These are phyloP conservation scores for Eospalax fontanierii DNA, from an alignment of 2,797 vertebrate genomes.

Conservation along the genomic window DNA sequence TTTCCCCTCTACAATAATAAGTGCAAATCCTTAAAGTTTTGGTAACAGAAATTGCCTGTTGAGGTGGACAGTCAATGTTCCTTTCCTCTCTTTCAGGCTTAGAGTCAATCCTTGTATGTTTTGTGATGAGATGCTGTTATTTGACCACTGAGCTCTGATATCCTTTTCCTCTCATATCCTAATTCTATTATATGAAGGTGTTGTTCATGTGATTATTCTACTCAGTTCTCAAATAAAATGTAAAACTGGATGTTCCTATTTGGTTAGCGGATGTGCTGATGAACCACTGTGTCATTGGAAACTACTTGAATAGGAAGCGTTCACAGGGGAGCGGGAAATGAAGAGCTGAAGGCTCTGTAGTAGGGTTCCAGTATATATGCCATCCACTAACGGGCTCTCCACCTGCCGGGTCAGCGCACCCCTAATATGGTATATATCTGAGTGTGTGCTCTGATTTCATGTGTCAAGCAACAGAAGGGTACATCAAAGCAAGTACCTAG, in stretches of 20 bases:
- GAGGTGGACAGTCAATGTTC: slow-evolving; percentile 83
- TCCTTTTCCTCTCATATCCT: background rate
- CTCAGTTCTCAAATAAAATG: slow-evolving; percentile 49
- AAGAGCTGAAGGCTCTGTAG: background rate
- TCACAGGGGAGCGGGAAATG: background rate
- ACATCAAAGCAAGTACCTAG: background rate
- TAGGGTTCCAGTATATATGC: background rate
- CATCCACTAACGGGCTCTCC: background rate
- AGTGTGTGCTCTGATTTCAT: slow-evolving; percentile 50
- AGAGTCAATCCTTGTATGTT: slow-evolving; percentile 81
- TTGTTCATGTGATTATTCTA: slow-evolving; percentile 25
- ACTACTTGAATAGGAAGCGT: background rate
- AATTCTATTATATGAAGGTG: background rate
- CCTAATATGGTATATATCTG: background rate
- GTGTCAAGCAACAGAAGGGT: slow-evolving; percentile 58
- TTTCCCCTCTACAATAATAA: slow-evolving; percentile 80
- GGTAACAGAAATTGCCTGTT: slow-evolving; percentile 86
- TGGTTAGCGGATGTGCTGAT: background rate
- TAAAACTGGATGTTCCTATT: background rate
- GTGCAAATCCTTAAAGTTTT: slow-evolving; percentile 86
- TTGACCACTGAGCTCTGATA: background rate
- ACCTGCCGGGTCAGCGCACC: background rate
- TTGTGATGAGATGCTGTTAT: slow-evolving; percentile 70
- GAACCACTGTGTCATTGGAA: background rate
- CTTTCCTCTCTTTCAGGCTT: slow-evolving; percentile 78